Base-by-base conservation (phyloP, 37 sponge, comb jelly and placozoan genomes). In the Amphimedon queenslandica region DNA sequence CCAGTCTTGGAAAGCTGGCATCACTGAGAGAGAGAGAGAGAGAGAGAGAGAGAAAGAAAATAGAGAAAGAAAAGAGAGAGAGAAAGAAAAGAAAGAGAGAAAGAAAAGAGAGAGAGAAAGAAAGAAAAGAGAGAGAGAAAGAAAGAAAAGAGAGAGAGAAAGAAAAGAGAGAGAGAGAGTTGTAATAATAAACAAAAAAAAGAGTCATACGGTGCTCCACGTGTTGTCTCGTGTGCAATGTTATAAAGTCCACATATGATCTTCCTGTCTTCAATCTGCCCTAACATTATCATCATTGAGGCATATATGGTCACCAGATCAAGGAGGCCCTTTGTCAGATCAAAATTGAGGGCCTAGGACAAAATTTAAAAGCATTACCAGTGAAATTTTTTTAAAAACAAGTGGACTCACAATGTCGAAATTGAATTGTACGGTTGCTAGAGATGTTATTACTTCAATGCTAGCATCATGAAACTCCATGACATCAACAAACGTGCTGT, bases 401-500 rank as follows among this genome's bases (percentile, higher is more conserved):
- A n/a, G n/a, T n/a, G 24, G 4, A 70, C 89, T 74, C 42, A 89
- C 90, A 76, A 91, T 91, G 57, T 95, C 89, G 47, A 95, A 71
- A 42, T 65, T 58, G 73, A 95, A 80, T 36, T 85, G 86, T 1
- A 81, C 80, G 2, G 87, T 85, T 30, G 89, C 87, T 35, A 95
- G 73, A 3, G 86, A 87, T 0, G 92, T 91, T 72, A 95, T 76
- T 41, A 91, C 77, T 39, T 95, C 92, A 68, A 75, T 82, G 51
- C 82, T 74, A 32, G 53, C 67, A 34, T 95, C 95, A 60, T 81
- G 89, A 67, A 98, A 89, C 77, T 98, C 99, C 82, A 98, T 79
- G 18, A 98, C 79, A 60, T 98, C 99, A 32, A 94, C 87, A 84
- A 98, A 98, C 1, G 93, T 89, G 88, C 82, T 71, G 81, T 98